These are phyloP conservation scores for Meiosimyza decipiens DNA, from an alignment of 2,888 invertebrate genomes.

Conservation along the genomic window DNA sequence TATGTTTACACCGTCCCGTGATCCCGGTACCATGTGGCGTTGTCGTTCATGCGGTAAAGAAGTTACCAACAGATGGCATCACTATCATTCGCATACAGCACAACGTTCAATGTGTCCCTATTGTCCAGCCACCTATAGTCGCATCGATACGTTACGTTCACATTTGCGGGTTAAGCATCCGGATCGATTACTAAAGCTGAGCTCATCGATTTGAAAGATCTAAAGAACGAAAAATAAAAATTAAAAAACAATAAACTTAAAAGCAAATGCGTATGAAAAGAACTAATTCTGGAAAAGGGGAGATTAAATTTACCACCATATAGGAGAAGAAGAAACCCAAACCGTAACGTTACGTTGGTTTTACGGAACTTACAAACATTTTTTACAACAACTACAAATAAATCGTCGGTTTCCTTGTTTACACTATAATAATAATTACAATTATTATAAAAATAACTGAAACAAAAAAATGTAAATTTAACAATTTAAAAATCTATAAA, in stretches of 20 bases:
- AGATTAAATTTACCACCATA: background rate
- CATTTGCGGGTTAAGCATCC: constrained; percentile 83
- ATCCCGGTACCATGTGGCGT: constrained; percentile 80
- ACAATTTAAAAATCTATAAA: background rate
- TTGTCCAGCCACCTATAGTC: constrained; percentile 87
- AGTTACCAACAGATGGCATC: constrained; percentile 89
- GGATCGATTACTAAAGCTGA: constrained; percentile 65
- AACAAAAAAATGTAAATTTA: background rate
- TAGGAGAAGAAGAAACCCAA: background rate
- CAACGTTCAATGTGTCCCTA: constrained; percentile 84
- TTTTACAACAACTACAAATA: background rate
- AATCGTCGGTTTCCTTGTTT: constrained; percentile 23
- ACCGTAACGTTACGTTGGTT: background rate
- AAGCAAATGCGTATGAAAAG: background rate
- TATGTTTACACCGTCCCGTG: constrained; percentile 81
- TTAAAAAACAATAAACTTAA: background rate
- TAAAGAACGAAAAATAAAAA: background rate
- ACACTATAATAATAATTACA: background rate
- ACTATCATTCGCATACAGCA: constrained; percentile 85
- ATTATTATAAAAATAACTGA: background rate
- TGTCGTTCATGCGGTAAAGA: constrained; percentile 87
- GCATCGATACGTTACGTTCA: constrained; percentile 86
- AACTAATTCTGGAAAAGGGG: constrained; percentile 10
- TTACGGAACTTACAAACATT: background rate
- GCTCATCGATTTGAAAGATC: constrained; percentile 60